Evolutionary conservation across 2,797 vertebrate genomes (phyloP), one percentile per base, ranked within the genome.

Genomic region (Euthynnus affinis): DNA sequence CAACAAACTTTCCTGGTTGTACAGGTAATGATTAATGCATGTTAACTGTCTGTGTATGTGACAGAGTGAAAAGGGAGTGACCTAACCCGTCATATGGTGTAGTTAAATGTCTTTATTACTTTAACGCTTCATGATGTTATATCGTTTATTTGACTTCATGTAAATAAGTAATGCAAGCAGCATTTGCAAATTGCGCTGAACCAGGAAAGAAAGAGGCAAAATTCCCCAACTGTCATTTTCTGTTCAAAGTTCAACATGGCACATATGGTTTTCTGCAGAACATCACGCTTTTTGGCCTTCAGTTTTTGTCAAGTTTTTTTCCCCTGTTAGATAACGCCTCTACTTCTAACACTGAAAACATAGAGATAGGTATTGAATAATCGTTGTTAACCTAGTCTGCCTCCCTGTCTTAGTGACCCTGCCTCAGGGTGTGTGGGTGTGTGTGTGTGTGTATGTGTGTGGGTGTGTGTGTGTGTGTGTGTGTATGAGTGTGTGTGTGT

Each of bases 311-410:
- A n/a, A 22, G 10, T 57, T 57, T 62, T 29, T 37, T 27, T 12
- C 15, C 46, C 46, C 14, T 78, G 59, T 89, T 89, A 75, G 85
- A 73, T 81, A 86, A 80, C 53, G 59, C 61, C 25, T 69, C 51
- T 44, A 74, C 61, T 22, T 71, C 55, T 44, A 74, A 15, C 0
- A 9, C 62, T 80, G 52, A 84, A 88, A 80, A 68, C 65, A 81
- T 34, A 80, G 25, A 72, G 58, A 77, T 61, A 62, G 51, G 29
- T 78, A 88, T 89, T 87, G 81, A 91, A 90, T 89, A 83, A 81
- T 80, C 70, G 3, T 68, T 82, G 66, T 85, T 88, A 90, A 91
- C 92, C 87, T 93, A 82, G 82, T 76, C 76, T 74, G 69, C 65
- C 68, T 74, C 37, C 84, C 61, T 85, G 52, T 74, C 58, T 82